Evolutionary conservation across 2,888 invertebrate genomes (phyloP), one percentile per base, ranked within the genome.

Genomic region (Coelinius sp.): DNA sequence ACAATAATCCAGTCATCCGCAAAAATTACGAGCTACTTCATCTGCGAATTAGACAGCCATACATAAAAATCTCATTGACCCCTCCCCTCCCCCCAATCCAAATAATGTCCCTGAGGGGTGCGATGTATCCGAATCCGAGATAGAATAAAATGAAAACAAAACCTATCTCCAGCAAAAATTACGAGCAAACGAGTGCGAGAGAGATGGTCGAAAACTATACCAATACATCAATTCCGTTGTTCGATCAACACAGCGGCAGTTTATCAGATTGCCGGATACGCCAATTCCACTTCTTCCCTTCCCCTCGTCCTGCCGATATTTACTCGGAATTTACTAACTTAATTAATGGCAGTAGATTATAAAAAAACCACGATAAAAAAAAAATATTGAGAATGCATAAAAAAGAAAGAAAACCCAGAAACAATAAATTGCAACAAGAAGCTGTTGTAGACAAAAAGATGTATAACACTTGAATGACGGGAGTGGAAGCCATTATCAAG

Each of bases 301-400:
- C 41, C 20, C 20, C 62, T 46, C 38, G 38, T 53, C 71, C 68
- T 56, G 24, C 46, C 25, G 68, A 68, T 76, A 78, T 82, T 83
- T 79, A 80, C 76, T 7, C 59, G 76, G 78, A 78, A 80, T 79
- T 80, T 80, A 81, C 80, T 80, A 79, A 83, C 81, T 82, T 85
- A 85, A 85, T 85, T 83, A 85, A 82, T 78, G 78, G 74, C 68
- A 73, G 53, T 52, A 53, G 25, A 41, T 20, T 12, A 53, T 27
- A 59, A 62, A 53, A 31, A 46, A 49, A 35, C 24, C 27, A n/a
- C 44, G 20, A 20, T 68, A 20, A 35, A 31, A 35, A 49, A 52
- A 31, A 20, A 25, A 27, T 35, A 1, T 35, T 35, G 35, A 35
- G 12, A 44, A 44, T 41, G 2, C 41, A 2, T n/a, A 53, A 24